Percentiles rank a stretch among this genome's conserved stretches.
These are phyloP conservation scores for Hydractinia echinata DNA, from an alignment of 30 jellyfish, hydroid and myxozoan genomes.

Conservation along the genomic window DNA sequence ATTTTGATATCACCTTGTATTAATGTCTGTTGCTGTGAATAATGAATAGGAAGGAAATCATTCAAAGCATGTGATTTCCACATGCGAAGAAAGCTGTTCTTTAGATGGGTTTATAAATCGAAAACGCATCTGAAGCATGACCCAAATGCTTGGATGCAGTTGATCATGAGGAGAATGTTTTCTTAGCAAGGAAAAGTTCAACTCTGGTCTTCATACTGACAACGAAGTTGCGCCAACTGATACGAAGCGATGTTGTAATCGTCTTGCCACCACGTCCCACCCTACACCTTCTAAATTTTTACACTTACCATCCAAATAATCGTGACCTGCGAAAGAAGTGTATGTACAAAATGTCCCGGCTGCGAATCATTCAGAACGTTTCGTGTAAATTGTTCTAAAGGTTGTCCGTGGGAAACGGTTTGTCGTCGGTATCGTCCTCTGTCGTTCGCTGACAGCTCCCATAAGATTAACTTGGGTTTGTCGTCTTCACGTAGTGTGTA, in stretches of 20 bases:
- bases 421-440: conserved; percentile 88
- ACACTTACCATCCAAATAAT: conserved; percentile 63
- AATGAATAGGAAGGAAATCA: conserved; percentile 43
- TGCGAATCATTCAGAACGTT: conserved; percentile 60
- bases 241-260: conserved; percentile 71
- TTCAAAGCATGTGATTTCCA: conserved; percentile 65
- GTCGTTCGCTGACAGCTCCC: conserved; percentile 99
- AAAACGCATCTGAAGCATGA: conserved; percentile 98
- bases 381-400: conserved; percentile 81
- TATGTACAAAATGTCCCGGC: conserved; percentile 66
- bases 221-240: conserved; percentile 91
- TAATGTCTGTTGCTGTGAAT: conserved; percentile 34
- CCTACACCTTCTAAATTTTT: conserved; percentile 88
- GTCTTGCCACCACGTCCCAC: conserved; percentile 87
- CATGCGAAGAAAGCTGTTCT: conserved; percentile 69
- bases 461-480: conserved; percentile 66
- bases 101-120: conserved; percentile 74
- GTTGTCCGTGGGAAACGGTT: conserved; percentile 93
- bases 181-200: conserved; percentile 43
- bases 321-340: conserved; percentile 94
- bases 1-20: conserved; percentile 34
- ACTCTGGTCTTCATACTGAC: conserved; percentile 59
- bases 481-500: conserved; percentile 61
- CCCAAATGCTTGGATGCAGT: conserved; percentile 94
- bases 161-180: conserved; percentile 52